These are phyloP conservation scores for Damaliscus lunatus DNA, from an alignment of 2,113 vertebrate species.

Conservation along the genomic window DNA sequence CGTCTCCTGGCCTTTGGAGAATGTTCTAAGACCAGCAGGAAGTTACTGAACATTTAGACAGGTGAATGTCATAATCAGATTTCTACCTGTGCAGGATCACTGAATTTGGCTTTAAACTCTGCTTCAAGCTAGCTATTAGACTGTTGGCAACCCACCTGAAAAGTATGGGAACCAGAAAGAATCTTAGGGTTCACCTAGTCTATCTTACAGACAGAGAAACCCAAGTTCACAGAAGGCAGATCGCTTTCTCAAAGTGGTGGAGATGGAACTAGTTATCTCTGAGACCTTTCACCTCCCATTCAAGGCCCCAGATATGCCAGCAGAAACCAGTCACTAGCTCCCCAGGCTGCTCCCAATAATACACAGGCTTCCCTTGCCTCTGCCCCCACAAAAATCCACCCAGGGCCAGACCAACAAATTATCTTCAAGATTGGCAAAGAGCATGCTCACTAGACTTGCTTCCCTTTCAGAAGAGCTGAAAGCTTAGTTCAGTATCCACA, in stretches of 20 bases:
- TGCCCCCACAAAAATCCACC: not conserved
- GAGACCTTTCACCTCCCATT: not conserved
- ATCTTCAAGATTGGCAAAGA: not conserved
- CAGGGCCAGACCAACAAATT: not conserved
- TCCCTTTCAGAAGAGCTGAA: not conserved
- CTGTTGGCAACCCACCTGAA: not conserved
- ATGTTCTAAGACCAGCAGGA: not conserved
- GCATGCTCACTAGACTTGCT: not conserved
- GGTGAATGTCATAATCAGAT: not conserved
- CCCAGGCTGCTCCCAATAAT: not conserved
- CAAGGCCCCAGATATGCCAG: not conserved
- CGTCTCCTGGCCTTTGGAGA: not conserved
- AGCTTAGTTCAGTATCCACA: not conserved
- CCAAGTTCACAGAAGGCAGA: not conserved
- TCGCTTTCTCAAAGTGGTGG: not conserved
- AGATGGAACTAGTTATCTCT: not conserved
- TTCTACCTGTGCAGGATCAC: not conserved
- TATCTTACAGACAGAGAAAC: not conserved
- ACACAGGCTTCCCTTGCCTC: not conserved
- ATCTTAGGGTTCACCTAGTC: not conserved
- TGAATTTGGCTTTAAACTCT: not conserved
- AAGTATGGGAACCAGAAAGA: not conserved
- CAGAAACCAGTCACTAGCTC: not conserved
- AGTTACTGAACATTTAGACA: not conserved
- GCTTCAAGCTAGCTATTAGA: not conserved